Evolutionary conservation across 1,140 invertebrate genomes (phyloP).

Genomic region (Tetramorium simillimum): DNA sequence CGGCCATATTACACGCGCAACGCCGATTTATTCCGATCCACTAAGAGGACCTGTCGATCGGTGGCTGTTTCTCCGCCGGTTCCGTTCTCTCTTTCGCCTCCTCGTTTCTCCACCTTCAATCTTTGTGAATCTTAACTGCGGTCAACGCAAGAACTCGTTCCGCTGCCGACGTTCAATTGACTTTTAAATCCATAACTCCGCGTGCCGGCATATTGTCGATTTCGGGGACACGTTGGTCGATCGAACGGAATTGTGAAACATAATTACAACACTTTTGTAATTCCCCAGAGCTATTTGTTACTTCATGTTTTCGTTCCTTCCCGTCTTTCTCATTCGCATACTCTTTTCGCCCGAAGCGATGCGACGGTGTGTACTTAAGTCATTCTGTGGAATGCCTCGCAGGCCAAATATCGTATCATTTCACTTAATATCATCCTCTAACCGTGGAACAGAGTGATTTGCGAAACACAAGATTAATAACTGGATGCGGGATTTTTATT

Average conservation of each 20-base stretch:
- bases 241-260: background rate
- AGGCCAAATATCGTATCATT: background rate
- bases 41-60: conserved; percentile 51
- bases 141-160: conserved; percentile 62
- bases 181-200: conserved; percentile 64
- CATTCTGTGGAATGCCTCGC: background rate
- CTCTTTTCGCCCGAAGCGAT: background rate
- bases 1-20: conserved; percentile 20
- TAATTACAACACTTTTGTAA: conserved; percentile 32
- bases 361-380: background rate
- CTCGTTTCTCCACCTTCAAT: conserved; percentile 21
- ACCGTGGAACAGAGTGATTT: background rate
- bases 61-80: conserved; percentile 2
- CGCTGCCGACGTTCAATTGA: conserved; percentile 51
- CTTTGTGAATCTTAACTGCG: conserved; percentile 18
- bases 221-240: background rate
- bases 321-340: background rate
- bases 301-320: background rate
- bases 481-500: background rate
- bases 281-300: background rate
- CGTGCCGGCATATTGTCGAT: conserved; percentile 56
- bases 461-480: background rate
- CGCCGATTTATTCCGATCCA: conserved; percentile 40
- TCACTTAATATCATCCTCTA: background rate
- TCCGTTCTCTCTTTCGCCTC: background rate